phyloP scores from a whole-genome alignment of 2,888 invertebrate species.

The Tanytarsus gracilentus region DNA sequence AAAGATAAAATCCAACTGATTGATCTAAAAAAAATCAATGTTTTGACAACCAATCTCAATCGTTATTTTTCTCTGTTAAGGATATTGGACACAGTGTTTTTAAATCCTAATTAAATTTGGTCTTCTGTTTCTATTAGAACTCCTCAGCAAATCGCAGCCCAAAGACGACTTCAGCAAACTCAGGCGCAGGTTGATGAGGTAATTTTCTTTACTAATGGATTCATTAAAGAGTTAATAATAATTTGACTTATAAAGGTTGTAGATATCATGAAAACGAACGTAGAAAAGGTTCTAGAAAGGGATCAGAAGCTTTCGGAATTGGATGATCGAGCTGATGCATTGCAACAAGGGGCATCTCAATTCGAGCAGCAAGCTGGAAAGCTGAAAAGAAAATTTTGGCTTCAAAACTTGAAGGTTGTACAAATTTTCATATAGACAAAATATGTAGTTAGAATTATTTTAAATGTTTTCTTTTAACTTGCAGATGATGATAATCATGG shows the following conservation, averaged over 20 bases:
- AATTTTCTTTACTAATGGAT: slow-evolving; percentile 11
- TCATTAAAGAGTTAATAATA: slow-evolving; percentile 1
- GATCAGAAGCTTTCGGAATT: slow-evolving; percentile 92
- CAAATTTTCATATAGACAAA: too few relatives aligned
- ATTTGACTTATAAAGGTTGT: slow-evolving; percentile 53
- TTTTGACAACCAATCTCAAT: not conserved
- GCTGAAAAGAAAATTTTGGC: slow-evolving; percentile 94
- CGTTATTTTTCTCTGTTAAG: not conserved
- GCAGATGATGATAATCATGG: slow-evolving; percentile 87
- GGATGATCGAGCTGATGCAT: slow-evolving; percentile 90
- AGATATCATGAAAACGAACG: slow-evolving; percentile 91
- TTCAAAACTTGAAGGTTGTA: slow-evolving; percentile 92
- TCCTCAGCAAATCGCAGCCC: slow-evolving; percentile 75
- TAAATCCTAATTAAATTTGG: not conserved
- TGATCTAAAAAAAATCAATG: not conserved
- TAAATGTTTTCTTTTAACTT: slow-evolving; percentile 35
- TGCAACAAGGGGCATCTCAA: slow-evolving; percentile 89
- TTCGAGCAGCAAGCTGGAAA: slow-evolving; percentile 97
- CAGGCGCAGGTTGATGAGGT: slow-evolving; percentile 79
- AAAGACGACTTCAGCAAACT: slow-evolving; percentile 72
- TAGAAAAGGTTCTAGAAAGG: slow-evolving; percentile 90
- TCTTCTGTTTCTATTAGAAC: slow-evolving; percentile 50
- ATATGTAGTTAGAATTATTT: slow-evolving; percentile 7
- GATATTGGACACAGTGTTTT: not conserved
- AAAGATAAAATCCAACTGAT: too few relatives aligned